Evolutionary conservation across 1,140 invertebrate genomes (phyloP).

Genomic region (Zaprionus camerounensis): DNA sequence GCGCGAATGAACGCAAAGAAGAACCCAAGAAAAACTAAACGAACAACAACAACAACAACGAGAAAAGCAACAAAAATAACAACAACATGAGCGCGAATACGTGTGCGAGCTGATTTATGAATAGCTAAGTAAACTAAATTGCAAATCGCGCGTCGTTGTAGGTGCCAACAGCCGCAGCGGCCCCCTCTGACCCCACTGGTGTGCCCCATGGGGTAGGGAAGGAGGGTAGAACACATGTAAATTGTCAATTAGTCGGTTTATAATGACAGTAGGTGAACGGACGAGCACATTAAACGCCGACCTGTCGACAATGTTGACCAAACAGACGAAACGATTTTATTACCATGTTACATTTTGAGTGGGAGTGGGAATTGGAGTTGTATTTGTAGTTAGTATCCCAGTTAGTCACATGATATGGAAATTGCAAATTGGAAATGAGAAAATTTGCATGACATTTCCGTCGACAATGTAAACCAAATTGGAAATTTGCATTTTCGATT

Average conservation of each 20-base stretch:
- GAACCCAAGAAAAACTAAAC: neutral
- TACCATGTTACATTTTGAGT: neutral
- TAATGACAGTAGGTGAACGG: conserved; percentile 15
- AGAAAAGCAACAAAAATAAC: neutral
- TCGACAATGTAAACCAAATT: conserved; percentile 26
- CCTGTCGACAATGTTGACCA: neutral
- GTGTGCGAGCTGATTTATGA: conserved; percentile 31
- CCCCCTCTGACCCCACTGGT: neutral
- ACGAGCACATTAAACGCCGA: conserved; percentile 10
- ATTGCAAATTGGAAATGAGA: neutral
- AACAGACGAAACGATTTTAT: conserved; percentile 1
- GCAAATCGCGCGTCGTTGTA: conserved; percentile 16
- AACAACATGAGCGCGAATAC: neutral
- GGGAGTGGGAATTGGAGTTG: conserved; percentile 15
- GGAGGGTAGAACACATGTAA: conserved; percentile 31
- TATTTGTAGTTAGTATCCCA: neutral
- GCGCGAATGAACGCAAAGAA: neutral
- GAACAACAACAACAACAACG: neutral
- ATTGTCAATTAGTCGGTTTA: conserved; percentile 47
- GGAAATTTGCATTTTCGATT: conserved; percentile 28
- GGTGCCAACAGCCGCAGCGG: neutral
- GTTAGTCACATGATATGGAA: neutral
- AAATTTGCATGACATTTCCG: conserved; percentile 5
- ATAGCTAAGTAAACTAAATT: conserved; percentile 40
- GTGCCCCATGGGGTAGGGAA: neutral